A percentile compares a stretch with the other conserved stretches of the same genome.
These are phyloP conservation scores for Ianthella basta DNA, from an alignment of 37 sponge, comb jelly and placozoan species.

Conservation along the genomic window DNA sequence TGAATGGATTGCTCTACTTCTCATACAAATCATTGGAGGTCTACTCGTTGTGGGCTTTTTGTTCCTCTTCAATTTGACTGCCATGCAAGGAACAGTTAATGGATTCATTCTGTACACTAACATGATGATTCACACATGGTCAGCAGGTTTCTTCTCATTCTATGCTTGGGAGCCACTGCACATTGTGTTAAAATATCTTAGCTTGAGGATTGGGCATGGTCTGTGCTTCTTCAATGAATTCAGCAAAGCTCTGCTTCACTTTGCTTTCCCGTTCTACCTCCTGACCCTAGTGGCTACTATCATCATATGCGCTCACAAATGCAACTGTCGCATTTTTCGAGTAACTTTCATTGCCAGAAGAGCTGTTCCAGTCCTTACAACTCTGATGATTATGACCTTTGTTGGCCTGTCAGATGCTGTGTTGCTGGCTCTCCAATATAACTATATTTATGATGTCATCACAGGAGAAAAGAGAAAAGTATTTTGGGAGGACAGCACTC, in stretches of 20 bases:
- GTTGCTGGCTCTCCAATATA: not conserved
- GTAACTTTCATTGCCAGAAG: not conserved
- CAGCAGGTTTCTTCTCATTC: not conserved
- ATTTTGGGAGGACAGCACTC: not conserved
- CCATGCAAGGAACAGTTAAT: not conserved
- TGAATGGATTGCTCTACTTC: not conserved
- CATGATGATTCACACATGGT: not conserved
- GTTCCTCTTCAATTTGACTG: not conserved
- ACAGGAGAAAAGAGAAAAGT: not conserved
- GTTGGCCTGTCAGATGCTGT: not conserved
- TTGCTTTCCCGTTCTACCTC: slow-evolving; percentile 26
- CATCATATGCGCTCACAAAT: not conserved
- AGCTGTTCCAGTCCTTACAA: slow-evolving; percentile 30
- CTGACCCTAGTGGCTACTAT: slow-evolving; percentile 33
- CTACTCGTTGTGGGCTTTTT: not conserved
- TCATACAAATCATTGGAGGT: not conserved
- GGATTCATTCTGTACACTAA: not conserved
- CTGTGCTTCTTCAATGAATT: not conserved
- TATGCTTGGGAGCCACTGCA: not conserved
- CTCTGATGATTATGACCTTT: slow-evolving; percentile 32
- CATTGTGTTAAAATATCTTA: not conserved
- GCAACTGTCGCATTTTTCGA: not conserved
- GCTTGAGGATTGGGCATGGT: not conserved
- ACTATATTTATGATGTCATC: not conserved
- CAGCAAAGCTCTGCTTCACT: not conserved